Evolutionary conservation across 2,113 vertebrate genomes (phyloP).

Genomic region (Crotalus horridus): DNA sequence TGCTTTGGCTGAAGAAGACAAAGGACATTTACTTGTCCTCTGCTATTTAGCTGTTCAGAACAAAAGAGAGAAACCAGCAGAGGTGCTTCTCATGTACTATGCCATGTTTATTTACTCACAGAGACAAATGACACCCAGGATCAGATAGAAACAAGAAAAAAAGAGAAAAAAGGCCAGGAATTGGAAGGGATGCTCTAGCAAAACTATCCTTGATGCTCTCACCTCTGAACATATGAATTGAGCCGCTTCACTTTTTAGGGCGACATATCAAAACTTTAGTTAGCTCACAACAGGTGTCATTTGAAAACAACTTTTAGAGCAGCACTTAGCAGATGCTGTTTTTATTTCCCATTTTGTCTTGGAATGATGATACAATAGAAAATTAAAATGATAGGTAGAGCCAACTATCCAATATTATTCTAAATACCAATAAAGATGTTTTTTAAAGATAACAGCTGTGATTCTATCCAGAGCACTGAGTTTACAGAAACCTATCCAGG

Average conservation of each 20-base stretch:
- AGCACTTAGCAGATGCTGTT: no score
- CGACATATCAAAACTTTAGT: background rate
- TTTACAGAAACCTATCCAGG: background rate
- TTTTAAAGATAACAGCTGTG: background rate
- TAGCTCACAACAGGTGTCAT: background rate
- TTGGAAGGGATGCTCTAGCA: background rate
- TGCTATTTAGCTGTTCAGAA: background rate
- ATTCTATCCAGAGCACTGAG: background rate
- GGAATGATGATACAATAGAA: no score
- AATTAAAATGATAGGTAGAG: background rate
- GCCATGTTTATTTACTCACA: background rate
- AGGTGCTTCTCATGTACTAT: background rate
- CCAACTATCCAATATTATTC: background rate
- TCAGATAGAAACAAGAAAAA: background rate
- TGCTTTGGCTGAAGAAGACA: background rate
- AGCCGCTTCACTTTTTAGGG: background rate
- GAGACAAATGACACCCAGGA: background rate
- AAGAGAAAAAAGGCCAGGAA: background rate
- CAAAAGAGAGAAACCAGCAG: background rate
- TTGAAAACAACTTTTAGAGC: background rate
- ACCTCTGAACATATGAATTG: background rate
- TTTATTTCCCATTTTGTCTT: background rate
- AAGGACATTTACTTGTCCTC: background rate
- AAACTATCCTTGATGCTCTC: background rate
- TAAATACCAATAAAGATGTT: background rate